phyloP scores from a whole-genome alignment of 30 jellyfish, hydroid and myxozoan genomes.

The Mastigias papua region DNA sequence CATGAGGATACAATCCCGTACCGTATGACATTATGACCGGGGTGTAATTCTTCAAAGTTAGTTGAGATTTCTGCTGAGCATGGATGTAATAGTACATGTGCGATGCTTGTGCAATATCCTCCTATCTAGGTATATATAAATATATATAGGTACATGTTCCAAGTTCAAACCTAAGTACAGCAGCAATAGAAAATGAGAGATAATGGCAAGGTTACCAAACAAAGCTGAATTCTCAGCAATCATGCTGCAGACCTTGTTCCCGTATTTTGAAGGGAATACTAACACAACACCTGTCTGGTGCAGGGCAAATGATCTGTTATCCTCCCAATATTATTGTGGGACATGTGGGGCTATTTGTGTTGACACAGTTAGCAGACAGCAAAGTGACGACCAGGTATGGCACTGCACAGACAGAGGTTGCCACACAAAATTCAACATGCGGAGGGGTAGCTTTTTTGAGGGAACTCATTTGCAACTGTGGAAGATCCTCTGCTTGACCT shows the following conservation, averaged over 20 bases:
- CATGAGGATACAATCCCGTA: too few species aligned
- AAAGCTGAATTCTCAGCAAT: background rate
- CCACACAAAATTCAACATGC: background rate
- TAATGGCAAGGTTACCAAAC: background rate
- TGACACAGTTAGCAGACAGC: background rate
- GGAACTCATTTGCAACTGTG: constrained; percentile 10
- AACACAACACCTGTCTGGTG: background rate
- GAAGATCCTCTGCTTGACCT: constrained; percentile 3
- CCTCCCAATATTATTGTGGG: background rate
- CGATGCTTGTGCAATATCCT: too few species aligned
- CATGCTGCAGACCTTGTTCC: background rate
- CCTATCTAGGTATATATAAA: too few species aligned
- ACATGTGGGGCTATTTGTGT: background rate
- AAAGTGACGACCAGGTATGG: background rate
- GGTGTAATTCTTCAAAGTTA: too few species aligned
- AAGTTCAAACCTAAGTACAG: background rate
- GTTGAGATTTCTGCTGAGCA: too few species aligned
- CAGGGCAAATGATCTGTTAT: background rate
- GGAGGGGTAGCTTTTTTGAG: constrained; percentile 24
- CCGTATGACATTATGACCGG: too few species aligned
- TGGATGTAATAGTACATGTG: too few species aligned
- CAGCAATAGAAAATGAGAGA: too few species aligned
- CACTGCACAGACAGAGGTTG: background rate
- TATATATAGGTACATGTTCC: background rate
- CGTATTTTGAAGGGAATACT: background rate